These are phyloP conservation scores for Drosophila nannoptera DNA, from an alignment of 1,140 invertebrate species.

Conservation along the genomic window DNA sequence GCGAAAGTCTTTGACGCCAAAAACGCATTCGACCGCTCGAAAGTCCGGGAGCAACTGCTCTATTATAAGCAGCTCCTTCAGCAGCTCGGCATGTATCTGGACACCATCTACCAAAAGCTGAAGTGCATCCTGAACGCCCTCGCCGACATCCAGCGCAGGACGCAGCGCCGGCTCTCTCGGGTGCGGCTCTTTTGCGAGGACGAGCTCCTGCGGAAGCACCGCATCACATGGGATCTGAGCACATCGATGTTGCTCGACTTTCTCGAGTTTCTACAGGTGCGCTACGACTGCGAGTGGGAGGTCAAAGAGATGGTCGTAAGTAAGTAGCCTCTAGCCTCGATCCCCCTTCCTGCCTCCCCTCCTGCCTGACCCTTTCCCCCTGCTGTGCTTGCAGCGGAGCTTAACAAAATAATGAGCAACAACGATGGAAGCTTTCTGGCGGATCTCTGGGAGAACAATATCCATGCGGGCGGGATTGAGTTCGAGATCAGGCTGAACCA, in stretches of 20 bases:
- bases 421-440: constrained; percentile 25
- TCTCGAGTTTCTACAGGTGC: constrained; percentile 31
- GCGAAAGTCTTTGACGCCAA: constrained; percentile 10
- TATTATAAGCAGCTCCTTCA: background rate
- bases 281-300: constrained; percentile 51
- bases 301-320: constrained; percentile 53
- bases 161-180: constrained; percentile 16
- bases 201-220: background rate
- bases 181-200: constrained; percentile 33
- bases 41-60: background rate
- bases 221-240: constrained; percentile 7
- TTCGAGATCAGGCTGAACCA: constrained; percentile 11
- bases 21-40: background rate
- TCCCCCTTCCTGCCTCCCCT: background rate
- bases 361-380: background rate
- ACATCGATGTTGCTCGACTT: constrained; percentile 11
- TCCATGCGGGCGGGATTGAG: constrained; percentile 39
- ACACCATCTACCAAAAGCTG: background rate
- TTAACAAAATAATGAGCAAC: constrained; percentile 15
- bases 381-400: background rate
- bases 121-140: constrained; percentile 1
- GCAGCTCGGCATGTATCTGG: background rate
- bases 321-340: constrained; percentile 22
- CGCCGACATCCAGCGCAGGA: background rate
- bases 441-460: constrained; percentile 24